Base-by-base conservation (phyloP, 2,113 vertebrate genomes). In the Nestor notabilis region DNA sequence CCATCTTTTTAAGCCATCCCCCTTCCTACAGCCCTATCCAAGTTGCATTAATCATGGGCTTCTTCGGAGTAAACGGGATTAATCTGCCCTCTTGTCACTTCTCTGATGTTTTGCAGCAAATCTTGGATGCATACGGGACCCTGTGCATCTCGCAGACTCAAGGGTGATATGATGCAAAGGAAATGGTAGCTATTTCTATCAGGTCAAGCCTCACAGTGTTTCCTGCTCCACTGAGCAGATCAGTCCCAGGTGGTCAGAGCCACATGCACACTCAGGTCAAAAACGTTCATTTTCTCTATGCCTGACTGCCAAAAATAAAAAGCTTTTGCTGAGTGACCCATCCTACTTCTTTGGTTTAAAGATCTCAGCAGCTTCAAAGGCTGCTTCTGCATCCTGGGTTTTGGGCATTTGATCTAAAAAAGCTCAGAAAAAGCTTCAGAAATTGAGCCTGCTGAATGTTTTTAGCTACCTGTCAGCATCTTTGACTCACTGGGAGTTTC, bases 171-270 rank as follows among this genome's bases (percentile, higher is more conserved):
- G 55, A 18, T 60, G 83, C 77, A 93, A 44, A 94, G 95, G 95
- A 96, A 97, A 89, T 71, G 3, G 94, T 61, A 91, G 93, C 49
- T 95, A 46, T 96, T 97, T 95, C 93, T 39, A 95, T 79, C 90
- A 74, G 79, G 44, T 86, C 2, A 0, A 95, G 43, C 79, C 58
- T 64, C 89, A 17, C 27, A 10, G 82, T 43, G 1, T 94, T 96
- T 96, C 93, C 96, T 96, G 95, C 82, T 88, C 70, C 78, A 90
- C 20, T 1, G 2, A 70, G 94, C 80, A 71, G 41, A 83, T 17
- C 66, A 49, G 60, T 39, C 64, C 91, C 89, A 91, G 82, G 82
- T 85, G 91, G 37, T 91, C 83, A 58, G 50, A 95, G 83, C 83
- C 60, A 76, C 43, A 8, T 9, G 39, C 37, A 61, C 37, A 1